Conservation (phyloP, 2,113 vertebrate genomes). For the Epinephelus cyanopodus region DNA sequence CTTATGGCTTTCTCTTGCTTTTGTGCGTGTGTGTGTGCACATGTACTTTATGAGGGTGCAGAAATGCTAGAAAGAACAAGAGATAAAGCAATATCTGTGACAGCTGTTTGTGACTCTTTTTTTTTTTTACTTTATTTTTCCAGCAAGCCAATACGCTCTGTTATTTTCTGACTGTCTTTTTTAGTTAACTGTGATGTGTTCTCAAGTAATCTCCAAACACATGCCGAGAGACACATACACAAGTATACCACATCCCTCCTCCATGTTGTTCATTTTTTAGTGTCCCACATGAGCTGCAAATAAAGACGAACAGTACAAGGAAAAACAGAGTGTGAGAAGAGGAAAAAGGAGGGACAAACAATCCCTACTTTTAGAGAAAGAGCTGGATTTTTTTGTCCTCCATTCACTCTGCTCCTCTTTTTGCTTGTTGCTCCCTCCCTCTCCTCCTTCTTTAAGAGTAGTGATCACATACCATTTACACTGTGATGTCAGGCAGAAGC, state of each 20-base stretch:
- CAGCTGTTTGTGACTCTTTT: background rate
- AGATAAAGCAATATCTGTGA: slow-evolving; percentile 16
- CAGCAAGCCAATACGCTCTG: slow-evolving; percentile 7
- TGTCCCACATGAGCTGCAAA: background rate
- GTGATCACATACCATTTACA: slow-evolving; percentile 4
- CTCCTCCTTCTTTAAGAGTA: slow-evolving; percentile 1
- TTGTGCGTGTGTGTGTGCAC: background rate
- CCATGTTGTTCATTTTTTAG: slow-evolving; percentile 3
- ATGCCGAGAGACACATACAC: background rate
- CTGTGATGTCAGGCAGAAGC: background rate
- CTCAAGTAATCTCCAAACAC: slow-evolving; percentile 16
- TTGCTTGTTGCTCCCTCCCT: background rate
- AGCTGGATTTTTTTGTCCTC: background rate
- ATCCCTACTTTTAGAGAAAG: background rate
- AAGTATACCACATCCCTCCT: background rate
- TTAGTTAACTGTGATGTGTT: slow-evolving; percentile 20
- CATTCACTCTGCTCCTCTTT: background rate
- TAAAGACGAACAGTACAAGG: background rate
- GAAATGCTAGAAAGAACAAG: slow-evolving; percentile 2
- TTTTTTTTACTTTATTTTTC: background rate
- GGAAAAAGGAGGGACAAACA: background rate
- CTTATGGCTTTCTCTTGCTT: background rate
- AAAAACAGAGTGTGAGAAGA: background rate
- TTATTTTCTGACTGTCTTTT: slow-evolving; percentile 6
- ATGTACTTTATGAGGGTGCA: background rate